Conservation (phyloP, 2,888 invertebrate genomes). For the Scelioninae gen. 2 region DNA sequence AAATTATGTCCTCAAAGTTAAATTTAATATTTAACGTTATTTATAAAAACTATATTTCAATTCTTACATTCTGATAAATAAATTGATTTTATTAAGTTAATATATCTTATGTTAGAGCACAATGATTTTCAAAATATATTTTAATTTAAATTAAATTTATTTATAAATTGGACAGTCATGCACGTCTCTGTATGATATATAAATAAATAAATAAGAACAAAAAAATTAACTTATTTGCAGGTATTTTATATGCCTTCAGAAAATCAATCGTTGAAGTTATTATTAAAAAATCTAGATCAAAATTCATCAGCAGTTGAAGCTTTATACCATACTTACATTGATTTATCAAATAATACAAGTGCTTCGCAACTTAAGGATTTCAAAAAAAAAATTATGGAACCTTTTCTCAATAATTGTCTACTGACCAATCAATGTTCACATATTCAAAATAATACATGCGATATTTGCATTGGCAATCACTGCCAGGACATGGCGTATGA, state of each 20-base stretch:
- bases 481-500: constrained; percentile 31
- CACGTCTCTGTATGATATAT: too few species aligned
- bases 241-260: constrained; percentile 64
- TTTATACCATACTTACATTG: constrained; percentile 60
- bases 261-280: constrained; percentile 54
- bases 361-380: constrained; percentile 56
- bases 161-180: too few species aligned
- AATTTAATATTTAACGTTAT: too few species aligned
- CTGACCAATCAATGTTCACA: constrained; percentile 17
- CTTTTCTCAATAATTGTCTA: constrained; percentile 61
- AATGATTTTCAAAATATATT: too few species aligned
- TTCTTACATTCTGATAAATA: too few species aligned
- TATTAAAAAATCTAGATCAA: constrained; percentile 62
- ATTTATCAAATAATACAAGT: constrained; percentile 60
- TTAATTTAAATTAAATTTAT: too few species aligned
- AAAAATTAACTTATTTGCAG: constrained; percentile 47
- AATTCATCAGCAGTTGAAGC: constrained; percentile 59
- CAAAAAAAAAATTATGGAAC: constrained; percentile 64
- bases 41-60: too few species aligned
- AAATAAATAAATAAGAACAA: too few species aligned
- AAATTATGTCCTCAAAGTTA: too few species aligned
- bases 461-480: constrained; percentile 30
- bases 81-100: too few species aligned
- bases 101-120: too few species aligned
- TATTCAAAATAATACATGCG: constrained; percentile 26